Conservation (phyloP, 2,113 vertebrate genomes). For the Pandion haliaetus region DNA sequence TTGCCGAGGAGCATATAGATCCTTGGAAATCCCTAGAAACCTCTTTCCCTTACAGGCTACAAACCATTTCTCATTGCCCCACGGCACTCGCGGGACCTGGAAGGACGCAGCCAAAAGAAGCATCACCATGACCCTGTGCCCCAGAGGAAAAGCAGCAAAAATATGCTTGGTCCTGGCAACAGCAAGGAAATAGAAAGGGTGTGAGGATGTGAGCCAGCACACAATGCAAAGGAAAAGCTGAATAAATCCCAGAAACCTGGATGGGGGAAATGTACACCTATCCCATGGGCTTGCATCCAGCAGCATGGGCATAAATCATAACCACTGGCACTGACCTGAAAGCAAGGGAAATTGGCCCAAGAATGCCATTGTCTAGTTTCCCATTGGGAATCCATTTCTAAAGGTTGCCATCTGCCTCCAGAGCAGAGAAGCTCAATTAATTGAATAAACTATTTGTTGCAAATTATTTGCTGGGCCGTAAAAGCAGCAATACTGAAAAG, state of each 20-base stretch:
- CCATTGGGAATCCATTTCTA: background rate
- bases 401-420: background rate
- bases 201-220: background rate
- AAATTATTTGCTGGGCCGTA: background rate
- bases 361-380: slow-evolving; percentile 2
- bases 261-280: background rate
- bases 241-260: background rate
- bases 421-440: slow-evolving; percentile 21
- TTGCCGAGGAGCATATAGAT: background rate
- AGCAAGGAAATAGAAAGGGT: background rate
- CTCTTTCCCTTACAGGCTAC: background rate
- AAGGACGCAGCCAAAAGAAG: background rate
- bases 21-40: background rate
- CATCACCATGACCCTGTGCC: background rate
- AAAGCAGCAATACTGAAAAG: background rate
- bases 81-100: background rate
- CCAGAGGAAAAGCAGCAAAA: background rate
- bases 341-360: background rate
- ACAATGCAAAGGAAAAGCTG: background rate
- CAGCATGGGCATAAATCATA: background rate
- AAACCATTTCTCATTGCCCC: background rate
- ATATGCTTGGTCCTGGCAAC: background rate
- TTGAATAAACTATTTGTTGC: slow-evolving; percentile 9
- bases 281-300: background rate
- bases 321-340: background rate